phyloP scores from a whole-genome alignment of 2,113 vertebrate species.

The Zosterops pallidus region DNA sequence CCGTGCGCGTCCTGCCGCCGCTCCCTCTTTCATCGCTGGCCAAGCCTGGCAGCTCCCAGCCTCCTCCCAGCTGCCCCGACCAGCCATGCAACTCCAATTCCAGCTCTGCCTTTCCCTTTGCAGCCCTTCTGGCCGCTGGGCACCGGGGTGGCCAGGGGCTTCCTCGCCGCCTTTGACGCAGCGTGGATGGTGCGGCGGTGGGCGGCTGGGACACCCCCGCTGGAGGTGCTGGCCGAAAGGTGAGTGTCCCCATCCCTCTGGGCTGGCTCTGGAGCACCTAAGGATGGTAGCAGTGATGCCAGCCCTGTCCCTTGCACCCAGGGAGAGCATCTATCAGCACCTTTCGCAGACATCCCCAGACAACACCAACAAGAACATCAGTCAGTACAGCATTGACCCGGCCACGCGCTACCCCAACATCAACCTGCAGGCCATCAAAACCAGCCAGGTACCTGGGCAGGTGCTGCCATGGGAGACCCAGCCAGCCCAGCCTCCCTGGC shows the following conservation, averaged over 20 bases:
- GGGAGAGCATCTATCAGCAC: constrained; percentile 90
- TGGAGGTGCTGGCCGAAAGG: constrained; percentile 90
- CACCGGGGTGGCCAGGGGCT: constrained; percentile 91
- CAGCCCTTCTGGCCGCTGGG: constrained; percentile 98
- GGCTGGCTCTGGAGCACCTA: not conserved
- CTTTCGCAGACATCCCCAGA: constrained; percentile 92
- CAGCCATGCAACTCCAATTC: not conserved
- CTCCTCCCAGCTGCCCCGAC: constrained; percentile 27
- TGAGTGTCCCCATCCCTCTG: not conserved
- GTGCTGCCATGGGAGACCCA: not conserved
- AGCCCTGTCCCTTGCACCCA: constrained; percentile 29
- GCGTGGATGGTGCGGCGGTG: constrained; percentile 94
- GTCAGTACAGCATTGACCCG: constrained; percentile 86
- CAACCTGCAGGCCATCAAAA: constrained; percentile 82
- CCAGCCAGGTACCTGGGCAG: constrained; percentile 78
- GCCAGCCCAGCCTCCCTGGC: not conserved
- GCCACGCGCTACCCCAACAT: constrained; percentile 87
- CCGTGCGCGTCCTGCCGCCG: not conserved
- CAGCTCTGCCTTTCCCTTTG: not conserved
- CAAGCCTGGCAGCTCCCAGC: not conserved
- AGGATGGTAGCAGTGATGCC: not conserved
- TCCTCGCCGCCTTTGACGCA: constrained; percentile 86
- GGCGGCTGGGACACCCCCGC: constrained; percentile 76
- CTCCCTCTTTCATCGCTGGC: constrained; percentile 3
- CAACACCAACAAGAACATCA: constrained; percentile 88